Conservation (phyloP, 2,797 vertebrate species). For the Craterocephalus amniculus region DNA sequence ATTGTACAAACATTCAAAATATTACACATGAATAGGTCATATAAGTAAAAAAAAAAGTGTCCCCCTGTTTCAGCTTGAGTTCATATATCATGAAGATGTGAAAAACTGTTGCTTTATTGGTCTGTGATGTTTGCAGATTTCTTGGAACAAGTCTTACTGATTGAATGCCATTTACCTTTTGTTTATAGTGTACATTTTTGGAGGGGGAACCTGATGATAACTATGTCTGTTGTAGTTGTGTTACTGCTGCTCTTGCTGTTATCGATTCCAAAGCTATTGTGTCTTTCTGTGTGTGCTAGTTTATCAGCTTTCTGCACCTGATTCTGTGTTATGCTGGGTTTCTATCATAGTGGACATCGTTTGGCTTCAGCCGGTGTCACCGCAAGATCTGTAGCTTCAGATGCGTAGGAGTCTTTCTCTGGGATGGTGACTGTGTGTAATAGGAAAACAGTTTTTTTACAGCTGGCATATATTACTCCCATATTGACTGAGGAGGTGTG, state of each 20-base stretch:
- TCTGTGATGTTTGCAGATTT: conserved; percentile 12
- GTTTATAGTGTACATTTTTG: background rate
- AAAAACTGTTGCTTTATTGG: conserved; percentile 27
- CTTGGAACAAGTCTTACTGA: background rate
- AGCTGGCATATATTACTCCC: conserved; percentile 8
- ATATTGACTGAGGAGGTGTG: conserved; percentile 14
- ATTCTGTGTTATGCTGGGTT: conserved; percentile 27
- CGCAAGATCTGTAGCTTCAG: conserved; percentile 4
- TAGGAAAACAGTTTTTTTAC: conserved; percentile 17
- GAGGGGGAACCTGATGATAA: background rate
- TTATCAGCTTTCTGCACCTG: conserved; percentile 60
- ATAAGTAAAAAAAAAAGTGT: background rate
- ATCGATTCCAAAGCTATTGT: conserved; percentile 27
- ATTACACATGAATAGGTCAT: background rate
- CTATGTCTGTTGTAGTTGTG: rapidly evolving
- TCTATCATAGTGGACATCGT: background rate
- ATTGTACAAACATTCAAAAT: background rate
- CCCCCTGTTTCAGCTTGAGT: conserved; percentile 26
- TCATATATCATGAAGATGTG: conserved; percentile 39
- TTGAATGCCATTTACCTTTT: background rate
- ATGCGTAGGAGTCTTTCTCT: conserved; percentile 18
- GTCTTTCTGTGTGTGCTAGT: conserved; percentile 34
- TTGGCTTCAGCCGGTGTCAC: conserved; percentile 4
- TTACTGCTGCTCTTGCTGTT: conserved; percentile 18
- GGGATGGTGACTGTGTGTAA: conserved; percentile 1